Evolutionary conservation across 2,888 invertebrate species (phyloP).

Genomic region (Apocheima hispidaria): DNA sequence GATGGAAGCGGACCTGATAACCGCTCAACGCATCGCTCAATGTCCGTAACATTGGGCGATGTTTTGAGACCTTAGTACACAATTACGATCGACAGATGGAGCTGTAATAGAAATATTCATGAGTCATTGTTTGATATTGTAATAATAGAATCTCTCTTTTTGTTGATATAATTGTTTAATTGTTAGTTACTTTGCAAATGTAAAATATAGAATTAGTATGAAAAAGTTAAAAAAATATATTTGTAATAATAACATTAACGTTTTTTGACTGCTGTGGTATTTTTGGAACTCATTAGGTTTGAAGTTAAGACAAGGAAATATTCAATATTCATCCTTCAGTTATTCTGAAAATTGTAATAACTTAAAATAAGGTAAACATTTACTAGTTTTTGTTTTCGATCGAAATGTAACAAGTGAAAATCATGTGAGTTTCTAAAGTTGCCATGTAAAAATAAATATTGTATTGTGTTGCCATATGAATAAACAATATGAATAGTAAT

Average conservation of each 20-base stretch:
- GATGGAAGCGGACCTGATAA: too few relatives aligned
- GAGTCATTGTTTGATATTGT: conserved; percentile 29
- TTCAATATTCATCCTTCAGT: background rate
- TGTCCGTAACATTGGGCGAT: conserved; percentile 13
- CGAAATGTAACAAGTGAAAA: conserved; percentile 3
- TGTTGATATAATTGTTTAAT: conserved; percentile 23
- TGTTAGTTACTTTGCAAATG: conserved; percentile 30
- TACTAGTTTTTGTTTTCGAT: background rate
- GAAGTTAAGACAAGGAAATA: background rate
- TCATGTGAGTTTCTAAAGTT: conserved; percentile 38
- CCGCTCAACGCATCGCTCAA: too few relatives aligned
- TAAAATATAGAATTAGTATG: conserved; percentile 32
- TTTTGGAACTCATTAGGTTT: conserved; percentile 16
- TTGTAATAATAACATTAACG: conserved; percentile 9
- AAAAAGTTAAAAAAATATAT: conserved; percentile 15
- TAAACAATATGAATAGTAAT: conserved; percentile 49
- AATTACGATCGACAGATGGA: conserved; percentile 17
- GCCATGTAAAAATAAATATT: conserved; percentile 41
- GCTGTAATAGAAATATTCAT: conserved; percentile 1
- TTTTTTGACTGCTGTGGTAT: conserved; percentile 26
- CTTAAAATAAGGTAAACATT: background rate
- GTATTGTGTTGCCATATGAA: conserved; percentile 60
- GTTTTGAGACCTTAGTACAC: conserved; percentile 14
- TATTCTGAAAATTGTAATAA: background rate
- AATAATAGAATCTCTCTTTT: conserved; percentile 30